phyloP scores from a whole-genome alignment of 92 coral and sea anemone species.

The Phenganax subtilis region DNA sequence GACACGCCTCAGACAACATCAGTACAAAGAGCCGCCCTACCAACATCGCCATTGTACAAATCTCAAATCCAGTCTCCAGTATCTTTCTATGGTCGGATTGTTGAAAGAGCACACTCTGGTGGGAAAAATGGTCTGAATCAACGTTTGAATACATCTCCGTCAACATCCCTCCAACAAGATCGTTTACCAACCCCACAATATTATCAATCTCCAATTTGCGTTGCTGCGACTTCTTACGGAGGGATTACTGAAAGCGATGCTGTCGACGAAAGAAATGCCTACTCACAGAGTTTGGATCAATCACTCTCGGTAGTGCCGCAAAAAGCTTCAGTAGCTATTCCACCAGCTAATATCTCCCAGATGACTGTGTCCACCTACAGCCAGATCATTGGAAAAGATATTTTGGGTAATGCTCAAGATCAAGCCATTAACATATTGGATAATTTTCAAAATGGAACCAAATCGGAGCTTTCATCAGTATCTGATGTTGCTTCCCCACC shows the following conservation, averaged over 20 bases:
- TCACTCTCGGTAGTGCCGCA: too few relatives aligned
- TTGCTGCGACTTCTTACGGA: background rate
- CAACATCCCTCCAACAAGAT: background rate
- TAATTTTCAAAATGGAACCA: background rate
- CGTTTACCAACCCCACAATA: background rate
- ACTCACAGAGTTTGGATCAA: too few relatives aligned
- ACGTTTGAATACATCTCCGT: background rate
- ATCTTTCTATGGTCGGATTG: background rate
- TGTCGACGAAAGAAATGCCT: too few relatives aligned
- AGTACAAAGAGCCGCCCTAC: background rate
- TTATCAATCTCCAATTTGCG: background rate
- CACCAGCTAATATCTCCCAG: too few relatives aligned
- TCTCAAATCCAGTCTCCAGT: background rate
- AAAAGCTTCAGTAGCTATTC: too few relatives aligned
- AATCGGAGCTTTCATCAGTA: background rate
- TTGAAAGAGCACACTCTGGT: background rate
- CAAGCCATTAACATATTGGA: background rate
- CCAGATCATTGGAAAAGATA: background rate
- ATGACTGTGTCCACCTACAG: background rate
- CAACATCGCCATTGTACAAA: background rate
- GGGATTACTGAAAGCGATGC: background rate
- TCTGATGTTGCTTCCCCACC: background rate
- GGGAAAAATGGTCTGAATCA: background rate
- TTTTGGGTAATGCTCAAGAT: background rate
- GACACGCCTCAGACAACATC: background rate